Evolutionary conservation across 2,888 invertebrate genomes (phyloP).

Genomic region (Brachyptera putata): DNA sequence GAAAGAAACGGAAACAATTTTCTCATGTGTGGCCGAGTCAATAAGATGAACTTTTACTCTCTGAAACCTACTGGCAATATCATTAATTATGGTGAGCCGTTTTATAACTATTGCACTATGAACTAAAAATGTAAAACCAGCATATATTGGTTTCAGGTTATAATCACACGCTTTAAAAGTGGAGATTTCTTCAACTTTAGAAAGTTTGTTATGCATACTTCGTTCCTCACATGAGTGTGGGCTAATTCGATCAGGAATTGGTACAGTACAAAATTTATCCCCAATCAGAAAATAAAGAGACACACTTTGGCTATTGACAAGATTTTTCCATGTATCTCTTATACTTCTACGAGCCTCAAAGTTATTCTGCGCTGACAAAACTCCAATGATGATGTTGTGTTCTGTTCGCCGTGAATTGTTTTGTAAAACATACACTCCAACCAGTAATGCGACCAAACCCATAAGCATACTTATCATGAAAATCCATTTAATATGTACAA

Average conservation of each 20-base stretch:
- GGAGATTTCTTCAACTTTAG: not conserved
- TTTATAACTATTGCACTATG: slow-evolving; percentile 27
- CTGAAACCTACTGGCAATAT: slow-evolving; percentile 13
- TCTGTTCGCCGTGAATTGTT: too few species aligned
- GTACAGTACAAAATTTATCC: slow-evolving; percentile 33
- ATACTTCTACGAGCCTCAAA: slow-evolving; percentile 30
- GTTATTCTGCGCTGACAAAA: slow-evolving; percentile 26
- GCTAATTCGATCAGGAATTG: slow-evolving; percentile 31
- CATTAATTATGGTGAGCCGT: slow-evolving; percentile 19
- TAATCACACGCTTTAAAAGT: not conserved
- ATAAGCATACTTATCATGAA: too few species aligned
- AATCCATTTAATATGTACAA: too few species aligned
- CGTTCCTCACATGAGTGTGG: slow-evolving; percentile 32
- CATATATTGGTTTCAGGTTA: slow-evolving; percentile 10
- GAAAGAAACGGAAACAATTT: slow-evolving; percentile 27
- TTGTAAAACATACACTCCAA: too few species aligned
- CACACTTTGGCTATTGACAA: slow-evolving; percentile 26
- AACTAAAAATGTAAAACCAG: slow-evolving; percentile 29
- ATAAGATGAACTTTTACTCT: slow-evolving; percentile 26
- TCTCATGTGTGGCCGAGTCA: slow-evolving; percentile 26
- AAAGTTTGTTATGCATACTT: too few species aligned
- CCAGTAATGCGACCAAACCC: too few species aligned
- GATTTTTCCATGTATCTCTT: slow-evolving; percentile 36
- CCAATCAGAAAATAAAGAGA: slow-evolving; percentile 36
- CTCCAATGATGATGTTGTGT: slow-evolving; percentile 6